phyloP scores from a whole-genome alignment of 2,797 vertebrate species.

The Alauda arvensis region DNA sequence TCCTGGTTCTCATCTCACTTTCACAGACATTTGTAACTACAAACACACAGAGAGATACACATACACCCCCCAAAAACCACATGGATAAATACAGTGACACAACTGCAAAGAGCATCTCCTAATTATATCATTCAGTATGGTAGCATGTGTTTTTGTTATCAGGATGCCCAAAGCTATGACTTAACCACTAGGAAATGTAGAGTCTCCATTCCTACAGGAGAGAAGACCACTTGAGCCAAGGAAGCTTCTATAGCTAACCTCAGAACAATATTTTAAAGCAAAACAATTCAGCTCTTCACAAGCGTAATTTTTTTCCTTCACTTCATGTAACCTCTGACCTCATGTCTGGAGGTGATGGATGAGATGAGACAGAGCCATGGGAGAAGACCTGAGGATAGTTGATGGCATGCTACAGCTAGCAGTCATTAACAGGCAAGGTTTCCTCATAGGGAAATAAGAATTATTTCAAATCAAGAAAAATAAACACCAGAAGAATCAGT shows the following conservation, averaged over 20 bases:
- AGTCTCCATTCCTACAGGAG: neutral
- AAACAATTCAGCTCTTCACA: slow-evolving; percentile 3
- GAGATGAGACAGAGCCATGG: slow-evolving; percentile 14
- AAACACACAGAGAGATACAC: neutral
- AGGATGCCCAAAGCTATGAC: neutral
- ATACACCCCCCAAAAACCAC: accelerated
- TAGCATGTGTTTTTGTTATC: neutral
- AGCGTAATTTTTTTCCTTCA: neutral
- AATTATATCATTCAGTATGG: neutral
- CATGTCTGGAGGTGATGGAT: neutral
- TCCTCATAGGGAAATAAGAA: slow-evolving; percentile 54
- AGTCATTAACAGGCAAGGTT: slow-evolving; percentile 40
- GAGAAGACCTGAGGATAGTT: slow-evolving; percentile 42
- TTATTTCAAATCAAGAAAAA: slow-evolving; percentile 63
- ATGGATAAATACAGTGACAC: neutral
- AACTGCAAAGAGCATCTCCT: neutral
- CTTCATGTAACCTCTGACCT: slow-evolving; percentile 7
- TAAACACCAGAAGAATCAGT: slow-evolving; percentile 49
- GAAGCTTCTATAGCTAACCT: neutral
- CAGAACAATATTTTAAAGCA: neutral
- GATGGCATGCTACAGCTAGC: neutral
- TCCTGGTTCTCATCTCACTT: neutral
- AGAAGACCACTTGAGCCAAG: neutral
- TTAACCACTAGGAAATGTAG: neutral
- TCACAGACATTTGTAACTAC: neutral